phyloP scores from a whole-genome alignment of 2,113 vertebrate genomes.

The Petroica traversi region DNA sequence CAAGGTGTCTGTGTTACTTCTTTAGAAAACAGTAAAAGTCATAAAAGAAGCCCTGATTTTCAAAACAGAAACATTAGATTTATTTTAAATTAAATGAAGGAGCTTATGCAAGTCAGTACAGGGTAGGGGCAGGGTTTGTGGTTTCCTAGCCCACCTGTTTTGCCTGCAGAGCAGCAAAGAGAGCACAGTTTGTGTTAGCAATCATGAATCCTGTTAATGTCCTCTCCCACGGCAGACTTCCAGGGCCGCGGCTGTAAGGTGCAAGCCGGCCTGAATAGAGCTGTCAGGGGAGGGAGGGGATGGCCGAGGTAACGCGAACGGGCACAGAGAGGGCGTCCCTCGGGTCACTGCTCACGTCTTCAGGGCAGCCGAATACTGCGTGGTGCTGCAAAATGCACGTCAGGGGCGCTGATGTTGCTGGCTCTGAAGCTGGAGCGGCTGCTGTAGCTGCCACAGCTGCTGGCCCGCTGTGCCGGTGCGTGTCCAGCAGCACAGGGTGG shows the following conservation, averaged over 20 bases:
- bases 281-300: background rate
- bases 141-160: background rate
- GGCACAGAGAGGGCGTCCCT: background rate
- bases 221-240: accelerated
- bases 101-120: background rate
- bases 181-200: accelerated
- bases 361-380: accelerated
- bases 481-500: background rate
- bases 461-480: background rate
- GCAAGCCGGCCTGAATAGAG: background rate
- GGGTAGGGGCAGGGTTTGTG: background rate
- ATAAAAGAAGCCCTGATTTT: background rate
- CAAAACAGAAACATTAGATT: background rate
- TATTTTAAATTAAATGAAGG: background rate
- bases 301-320: accelerated
- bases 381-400: accelerated
- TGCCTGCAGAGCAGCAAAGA: background rate
- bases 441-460: background rate
- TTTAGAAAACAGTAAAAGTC: background rate
- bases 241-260: background rate
- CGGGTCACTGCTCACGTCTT: accelerated
- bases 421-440: background rate
- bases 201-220: background rate
- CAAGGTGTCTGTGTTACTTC: background rate
- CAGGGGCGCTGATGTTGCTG: background rate